phyloP scores from a whole-genome alignment of 2,113 vertebrate species.

The Paedocypris sp. region DNA sequence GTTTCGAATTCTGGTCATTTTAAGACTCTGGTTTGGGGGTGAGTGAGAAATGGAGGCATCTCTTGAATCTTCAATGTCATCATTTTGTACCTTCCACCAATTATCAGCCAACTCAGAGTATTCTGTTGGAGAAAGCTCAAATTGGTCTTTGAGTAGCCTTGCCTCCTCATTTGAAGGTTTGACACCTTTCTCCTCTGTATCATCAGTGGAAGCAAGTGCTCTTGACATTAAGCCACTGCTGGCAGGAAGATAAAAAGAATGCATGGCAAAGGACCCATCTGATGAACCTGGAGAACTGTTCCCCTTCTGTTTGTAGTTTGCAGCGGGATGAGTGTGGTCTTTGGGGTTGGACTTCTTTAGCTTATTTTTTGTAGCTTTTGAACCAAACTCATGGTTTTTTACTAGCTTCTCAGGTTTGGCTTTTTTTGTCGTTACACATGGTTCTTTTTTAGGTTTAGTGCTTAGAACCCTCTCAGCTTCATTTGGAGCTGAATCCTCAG shows the following conservation, averaged over 20 bases:
- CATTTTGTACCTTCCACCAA: constrained; percentile 29
- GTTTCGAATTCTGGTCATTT: constrained; percentile 37
- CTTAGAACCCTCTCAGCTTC: not conserved
- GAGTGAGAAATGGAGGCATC: constrained; percentile 1
- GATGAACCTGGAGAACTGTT: constrained; percentile 21
- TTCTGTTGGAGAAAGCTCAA: not conserved
- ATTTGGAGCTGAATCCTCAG: constrained; percentile 22
- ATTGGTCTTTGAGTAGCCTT: not conserved
- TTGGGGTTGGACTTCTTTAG: constrained; percentile 7
- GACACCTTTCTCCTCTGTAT: constrained; percentile 39
- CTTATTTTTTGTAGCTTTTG: constrained; percentile 17
- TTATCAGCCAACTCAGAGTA: not conserved
- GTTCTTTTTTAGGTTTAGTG: constrained; percentile 18
- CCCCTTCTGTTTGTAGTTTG: constrained; percentile 20
- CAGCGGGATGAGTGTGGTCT: constrained; percentile 6
- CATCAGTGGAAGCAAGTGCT: constrained; percentile 50
- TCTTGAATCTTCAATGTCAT: constrained; percentile 25
- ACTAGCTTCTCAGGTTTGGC: not conserved
- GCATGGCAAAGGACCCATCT: constrained; percentile 35
- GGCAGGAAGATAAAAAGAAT: constrained; percentile 48
- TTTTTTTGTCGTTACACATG: not conserved
- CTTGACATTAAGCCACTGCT: constrained; percentile 52
- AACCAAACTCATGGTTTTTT: not conserved
- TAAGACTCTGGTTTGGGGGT: constrained; percentile 44
- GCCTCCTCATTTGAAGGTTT: constrained; percentile 24